These are phyloP conservation scores for Gephyroberyx darwinii DNA, from an alignment of 2,797 vertebrate species.

Conservation along the genomic window DNA sequence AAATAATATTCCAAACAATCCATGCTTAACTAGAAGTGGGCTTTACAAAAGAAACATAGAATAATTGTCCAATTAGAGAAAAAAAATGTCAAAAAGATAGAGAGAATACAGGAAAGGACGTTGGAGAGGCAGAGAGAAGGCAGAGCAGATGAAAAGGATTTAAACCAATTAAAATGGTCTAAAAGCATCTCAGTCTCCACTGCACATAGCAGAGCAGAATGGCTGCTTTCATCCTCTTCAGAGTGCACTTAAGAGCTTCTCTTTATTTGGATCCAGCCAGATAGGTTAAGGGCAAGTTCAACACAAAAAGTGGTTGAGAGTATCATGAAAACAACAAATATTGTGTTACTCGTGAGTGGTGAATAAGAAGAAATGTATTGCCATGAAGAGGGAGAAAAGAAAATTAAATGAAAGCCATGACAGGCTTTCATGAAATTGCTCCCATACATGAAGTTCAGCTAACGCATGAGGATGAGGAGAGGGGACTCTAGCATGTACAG, in stretches of 20 bases:
- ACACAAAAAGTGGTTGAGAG: slow-evolving; percentile 8
- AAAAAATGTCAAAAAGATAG: slow-evolving; percentile 64
- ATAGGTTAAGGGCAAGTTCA: slow-evolving; percentile 36
- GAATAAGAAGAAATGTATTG: background rate
- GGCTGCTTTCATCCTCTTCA: slow-evolving; percentile 60
- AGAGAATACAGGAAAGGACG: slow-evolving; percentile 39
- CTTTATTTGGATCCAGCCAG: slow-evolving; percentile 48
- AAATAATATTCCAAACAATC: slow-evolving; percentile 66
- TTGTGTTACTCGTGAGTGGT: slow-evolving; percentile 2
- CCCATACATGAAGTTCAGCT: slow-evolving; percentile 17
- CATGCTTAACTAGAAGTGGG: slow-evolving; percentile 54
- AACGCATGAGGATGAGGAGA: background rate
- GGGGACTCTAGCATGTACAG: background rate
- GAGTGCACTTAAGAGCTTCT: slow-evolving; percentile 44
- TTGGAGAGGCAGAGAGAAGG: slow-evolving; percentile 37
- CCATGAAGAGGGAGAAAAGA: background rate
- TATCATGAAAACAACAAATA: slow-evolving; percentile 34
- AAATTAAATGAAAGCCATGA: slow-evolving; percentile 17
- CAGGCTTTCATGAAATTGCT: slow-evolving; percentile 11
- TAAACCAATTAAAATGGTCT: slow-evolving; percentile 75
- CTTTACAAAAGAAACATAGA: slow-evolving; percentile 58
- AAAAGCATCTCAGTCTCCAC: slow-evolving; percentile 44
- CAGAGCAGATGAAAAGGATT: slow-evolving; percentile 72
- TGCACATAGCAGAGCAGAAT: slow-evolving; percentile 49
- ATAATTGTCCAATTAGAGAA: slow-evolving; percentile 77